A percentile compares a stretch with the other conserved stretches of the same genome.
Evolutionary conservation across 2,888 invertebrate species (phyloP).

Genomic region (Tenthredo scrophulariae): DNA sequence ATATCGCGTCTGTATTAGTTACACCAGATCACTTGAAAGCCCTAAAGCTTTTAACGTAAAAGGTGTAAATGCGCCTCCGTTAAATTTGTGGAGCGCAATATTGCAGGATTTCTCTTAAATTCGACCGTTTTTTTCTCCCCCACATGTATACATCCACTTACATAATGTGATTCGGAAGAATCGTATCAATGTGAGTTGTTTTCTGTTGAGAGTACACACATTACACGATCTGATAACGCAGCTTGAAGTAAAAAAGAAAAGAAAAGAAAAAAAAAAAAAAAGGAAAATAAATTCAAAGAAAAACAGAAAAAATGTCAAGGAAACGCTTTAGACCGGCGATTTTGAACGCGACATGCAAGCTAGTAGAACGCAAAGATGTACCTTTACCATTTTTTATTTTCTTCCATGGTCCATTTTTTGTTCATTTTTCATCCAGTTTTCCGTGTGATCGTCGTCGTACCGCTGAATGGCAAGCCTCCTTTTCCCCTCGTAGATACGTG

Average conservation of each 20-base stretch:
- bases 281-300: too few species aligned
- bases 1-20: not conserved
- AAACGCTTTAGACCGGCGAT: too few species aligned
- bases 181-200: not conserved
- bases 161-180: not conserved
- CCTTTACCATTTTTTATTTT: not conserved
- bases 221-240: not conserved
- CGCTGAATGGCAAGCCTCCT: not conserved
- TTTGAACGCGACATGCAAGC: not conserved
- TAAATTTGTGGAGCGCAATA: not conserved
- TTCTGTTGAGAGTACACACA: not conserved
- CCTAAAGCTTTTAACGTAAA: not conserved
- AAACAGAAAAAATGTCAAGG: too few species aligned
- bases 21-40: not conserved
- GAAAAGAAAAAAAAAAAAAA: not conserved
- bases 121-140: not conserved
- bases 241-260: too few species aligned
- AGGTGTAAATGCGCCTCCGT: not conserved
- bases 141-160: not conserved
- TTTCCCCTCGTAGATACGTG: not conserved
- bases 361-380: not conserved
- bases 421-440: not conserved
- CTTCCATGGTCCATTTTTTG: not conserved
- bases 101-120: not conserved
- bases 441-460: not conserved